Base-by-base conservation (phyloP, 2,113 vertebrate species). In the Gavialis gangeticus region DNA sequence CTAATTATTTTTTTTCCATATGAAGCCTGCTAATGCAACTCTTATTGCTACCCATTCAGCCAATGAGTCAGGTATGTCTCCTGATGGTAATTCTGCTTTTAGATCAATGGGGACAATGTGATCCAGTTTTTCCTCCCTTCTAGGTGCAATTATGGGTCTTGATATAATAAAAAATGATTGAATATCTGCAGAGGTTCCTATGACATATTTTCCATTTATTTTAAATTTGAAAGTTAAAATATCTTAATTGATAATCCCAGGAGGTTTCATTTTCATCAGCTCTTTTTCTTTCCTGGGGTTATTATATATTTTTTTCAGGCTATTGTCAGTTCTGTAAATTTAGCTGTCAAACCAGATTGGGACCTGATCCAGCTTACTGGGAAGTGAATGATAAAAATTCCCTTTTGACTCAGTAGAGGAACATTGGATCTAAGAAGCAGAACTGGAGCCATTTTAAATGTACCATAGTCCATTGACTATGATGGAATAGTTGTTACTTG, bases 101-200 rank as follows among this genome's bases (percentile, higher is more conserved):
- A 96, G 97, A 96, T 87, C 95, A 94, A 76, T 95, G 92, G 97
- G 97, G 94, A 97, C 97, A 94, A 89, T 57, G 82, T 96, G 96
- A 97, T 98, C 96, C 97, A 97, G 92, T 98, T 97, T 96, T 97
- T 97, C 56, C 92, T 97, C 91, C 92, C 88, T 98, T 97, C 93
- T 92, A 96, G 90, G 95, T 97, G 90, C 96, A 97, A 92, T 97
- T 93, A 86, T 94, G 93, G 66, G 85, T 95, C 97, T 97, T 90
- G 91, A 73, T 94, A 84, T 92, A 97, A 95, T 96, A 97, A 96
- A 97, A 95, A 97, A 94, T 94, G 92, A 97, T 94, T 96, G 84
- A 92, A 79, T 88, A 94, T 85, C 79, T 91, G 46, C 81, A 92
- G 95, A 96, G 94, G 92, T 96, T 95, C 82, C 89, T 92, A 82